These are phyloP conservation scores for Parnassius apollo DNA, from an alignment of 2,888 invertebrate genomes.

Conservation along the genomic window DNA sequence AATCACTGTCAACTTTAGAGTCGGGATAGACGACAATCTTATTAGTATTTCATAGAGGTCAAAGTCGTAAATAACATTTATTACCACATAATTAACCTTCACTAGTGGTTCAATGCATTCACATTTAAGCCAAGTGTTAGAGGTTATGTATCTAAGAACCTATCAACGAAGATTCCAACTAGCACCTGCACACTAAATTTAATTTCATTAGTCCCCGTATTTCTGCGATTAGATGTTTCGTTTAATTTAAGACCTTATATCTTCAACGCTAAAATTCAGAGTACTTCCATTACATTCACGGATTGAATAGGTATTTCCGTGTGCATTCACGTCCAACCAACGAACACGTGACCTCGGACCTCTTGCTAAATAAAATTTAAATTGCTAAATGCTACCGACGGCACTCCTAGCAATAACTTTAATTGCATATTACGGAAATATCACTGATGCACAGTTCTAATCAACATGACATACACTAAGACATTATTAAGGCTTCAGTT, in stretches of 20 bases:
- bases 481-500: too few relatives aligned
- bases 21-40: too few relatives aligned
- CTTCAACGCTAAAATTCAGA: not conserved
- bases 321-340: constrained; percentile 21
- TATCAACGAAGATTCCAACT: constrained; percentile 21
- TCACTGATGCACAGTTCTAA: constrained; percentile 6
- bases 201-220: constrained; percentile 19
- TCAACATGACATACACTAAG: not conserved
- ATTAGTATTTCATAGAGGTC: too few relatives aligned
- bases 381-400: constrained; percentile 38
- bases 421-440: constrained; percentile 33
- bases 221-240: not conserved
- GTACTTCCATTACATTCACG: not conserved
- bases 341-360: constrained; percentile 36
- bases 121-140: constrained; percentile 8
- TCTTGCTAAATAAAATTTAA: constrained; percentile 40
- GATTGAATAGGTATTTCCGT: constrained; percentile 20
- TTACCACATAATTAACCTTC: constrained; percentile 1
- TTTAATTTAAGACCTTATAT: not conserved
- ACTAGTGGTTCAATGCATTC: constrained; percentile 3
- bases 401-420: constrained; percentile 34
- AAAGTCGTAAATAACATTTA: constrained; percentile 1
- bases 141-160: constrained; percentile 17
- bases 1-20: too few relatives aligned
- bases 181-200: constrained; percentile 23